Base-by-base conservation (phyloP, 2,113 vertebrate genomes). In the Lampris megalopsis region DNA sequence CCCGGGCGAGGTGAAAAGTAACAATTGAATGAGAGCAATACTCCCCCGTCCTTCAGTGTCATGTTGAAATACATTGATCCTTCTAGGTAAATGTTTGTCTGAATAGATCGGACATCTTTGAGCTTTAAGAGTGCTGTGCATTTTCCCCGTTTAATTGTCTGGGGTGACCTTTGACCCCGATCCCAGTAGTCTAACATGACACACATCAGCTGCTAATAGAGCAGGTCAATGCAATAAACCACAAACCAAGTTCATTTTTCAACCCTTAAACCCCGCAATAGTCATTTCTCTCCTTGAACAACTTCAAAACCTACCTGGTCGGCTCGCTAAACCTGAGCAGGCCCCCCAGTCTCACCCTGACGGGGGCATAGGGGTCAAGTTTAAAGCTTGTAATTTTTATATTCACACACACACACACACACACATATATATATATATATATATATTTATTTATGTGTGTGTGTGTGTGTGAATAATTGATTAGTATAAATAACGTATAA, bases 181-280 rank as follows among this genome's bases (percentile, higher is more conserved):
- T 52, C 50, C 2, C 40, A 67, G 60, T 80, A 58, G 42, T 66
- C 68, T 5, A 53, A 58, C 66, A 77, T 8, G 35, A 59, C 63
- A 54, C 78, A 76, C 40, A 45, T 10, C 38, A 69, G 61, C 81
- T 88, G 77, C 72, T 66, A 64, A 42, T 62, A 47, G 81, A 77
- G 79, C 80, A 74, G 73, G 76, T 87, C 68, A 75, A 73, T 77
- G 89, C 92, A 92, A 91, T 92, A 92, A 88, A 73, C 80, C 42
- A 73, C 49, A 3, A 47, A 68, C 80, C 13, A 35, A 79, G 37
- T 68, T 73, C 36, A 75, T 83, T 72, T 72, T 57, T 77, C 59
- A 77, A 52, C 70, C 24, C 70, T 72, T 69, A 64, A 80, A 13
- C 52, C 50, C 35, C 64, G 64, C 54, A 13, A 6, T 37, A 37